These are phyloP conservation scores for Poeciliopsis gracilis DNA, from an alignment of 2,797 vertebrate species.

Conservation along the genomic window DNA sequence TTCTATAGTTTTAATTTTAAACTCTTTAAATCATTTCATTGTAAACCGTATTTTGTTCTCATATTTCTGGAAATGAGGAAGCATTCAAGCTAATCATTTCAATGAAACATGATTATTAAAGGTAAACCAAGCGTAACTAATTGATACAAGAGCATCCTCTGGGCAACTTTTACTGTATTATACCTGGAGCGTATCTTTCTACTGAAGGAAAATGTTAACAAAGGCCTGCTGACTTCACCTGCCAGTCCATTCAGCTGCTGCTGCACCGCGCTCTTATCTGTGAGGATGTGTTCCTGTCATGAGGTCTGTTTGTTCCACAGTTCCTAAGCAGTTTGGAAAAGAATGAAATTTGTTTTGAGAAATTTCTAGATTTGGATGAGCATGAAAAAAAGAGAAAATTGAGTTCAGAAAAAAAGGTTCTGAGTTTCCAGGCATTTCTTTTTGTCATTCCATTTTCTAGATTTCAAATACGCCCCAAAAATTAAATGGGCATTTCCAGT, in stretches of 20 bases:
- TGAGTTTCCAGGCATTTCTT: background rate
- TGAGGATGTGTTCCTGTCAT: background rate
- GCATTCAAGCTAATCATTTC: background rate
- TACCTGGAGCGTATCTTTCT: background rate
- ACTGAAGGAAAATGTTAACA: background rate
- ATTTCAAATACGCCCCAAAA: background rate
- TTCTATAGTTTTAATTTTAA: background rate
- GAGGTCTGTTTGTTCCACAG: background rate
- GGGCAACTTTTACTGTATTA: background rate
- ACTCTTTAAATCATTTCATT: background rate
- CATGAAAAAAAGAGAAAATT: background rate
- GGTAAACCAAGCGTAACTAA: background rate
- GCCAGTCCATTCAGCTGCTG: background rate
- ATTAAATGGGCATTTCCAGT: background rate
- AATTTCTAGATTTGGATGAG: background rate
- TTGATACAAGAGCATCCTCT: conserved; percentile 3
- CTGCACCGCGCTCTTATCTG: background rate
- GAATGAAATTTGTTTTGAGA: background rate
- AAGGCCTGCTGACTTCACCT: background rate
- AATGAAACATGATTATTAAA: background rate
- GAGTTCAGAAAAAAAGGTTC: background rate
- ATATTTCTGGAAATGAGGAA: background rate
- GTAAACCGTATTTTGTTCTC: background rate
- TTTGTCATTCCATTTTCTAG: background rate
- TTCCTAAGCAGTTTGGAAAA: background rate